These are phyloP conservation scores for Ariolimax columbianus DNA, from an alignment of 2,888 invertebrate species.

Conservation along the genomic window DNA sequence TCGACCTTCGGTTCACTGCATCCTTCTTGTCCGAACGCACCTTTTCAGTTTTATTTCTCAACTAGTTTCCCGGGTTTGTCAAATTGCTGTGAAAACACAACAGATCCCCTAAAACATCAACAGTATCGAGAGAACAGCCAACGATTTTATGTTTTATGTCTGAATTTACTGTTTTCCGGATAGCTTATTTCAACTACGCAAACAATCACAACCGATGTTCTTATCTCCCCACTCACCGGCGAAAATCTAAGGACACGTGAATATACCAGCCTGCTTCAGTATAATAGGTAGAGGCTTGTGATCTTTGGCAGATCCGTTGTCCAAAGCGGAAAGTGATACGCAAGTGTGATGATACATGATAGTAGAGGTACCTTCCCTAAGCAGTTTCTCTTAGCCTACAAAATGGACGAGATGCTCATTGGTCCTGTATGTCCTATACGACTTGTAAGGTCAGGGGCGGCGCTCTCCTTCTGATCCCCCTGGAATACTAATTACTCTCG, in stretches of 20 bases:
- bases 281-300: background rate
- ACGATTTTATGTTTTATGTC: background rate
- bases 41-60: background rate
- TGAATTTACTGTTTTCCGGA: background rate
- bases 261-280: background rate
- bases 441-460: too few species aligned
- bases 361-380: background rate
- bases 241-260: background rate
- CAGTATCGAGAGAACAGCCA: conserved; percentile 4
- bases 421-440: too few species aligned
- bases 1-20: background rate
- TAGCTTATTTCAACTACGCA: background rate
- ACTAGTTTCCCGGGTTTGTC: background rate
- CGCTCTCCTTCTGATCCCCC: too few species aligned
- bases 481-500: too few species aligned
- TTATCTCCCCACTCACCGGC: background rate
- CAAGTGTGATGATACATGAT: background rate
- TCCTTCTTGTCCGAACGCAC: background rate
- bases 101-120: background rate
- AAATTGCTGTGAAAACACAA: background rate
- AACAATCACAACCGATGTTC: background rate
- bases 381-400: background rate
- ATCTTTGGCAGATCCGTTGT: background rate
- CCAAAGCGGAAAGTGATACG: background rate
- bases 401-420: too few species aligned